A percentile compares a stretch with the other conserved stretches of the same genome.
Evolutionary conservation across 2,113 vertebrate species (phyloP).

Genomic region (Ailurus styani): DNA sequence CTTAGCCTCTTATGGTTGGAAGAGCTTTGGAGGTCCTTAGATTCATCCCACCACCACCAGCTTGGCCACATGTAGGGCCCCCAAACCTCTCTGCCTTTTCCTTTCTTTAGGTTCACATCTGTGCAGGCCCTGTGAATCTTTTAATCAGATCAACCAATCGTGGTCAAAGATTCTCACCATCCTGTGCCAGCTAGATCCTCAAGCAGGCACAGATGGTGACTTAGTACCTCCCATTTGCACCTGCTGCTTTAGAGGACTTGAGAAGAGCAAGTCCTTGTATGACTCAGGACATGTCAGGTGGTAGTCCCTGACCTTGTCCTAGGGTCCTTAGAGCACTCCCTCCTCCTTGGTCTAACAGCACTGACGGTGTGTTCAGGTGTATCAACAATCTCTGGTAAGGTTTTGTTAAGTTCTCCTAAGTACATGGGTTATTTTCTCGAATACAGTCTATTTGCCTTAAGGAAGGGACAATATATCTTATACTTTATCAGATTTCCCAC

Average conservation of each 20-base stretch:
- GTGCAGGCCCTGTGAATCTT: not conserved
- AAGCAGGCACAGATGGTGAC: not conserved
- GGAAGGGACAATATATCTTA: not conserved
- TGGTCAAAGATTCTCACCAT: not conserved
- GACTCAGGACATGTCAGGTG: not conserved
- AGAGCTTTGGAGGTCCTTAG: not conserved
- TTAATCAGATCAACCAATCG: not conserved
- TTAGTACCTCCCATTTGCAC: not conserved
- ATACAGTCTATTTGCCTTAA: not conserved
- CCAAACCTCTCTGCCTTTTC: no score
- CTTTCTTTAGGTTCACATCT: not conserved
- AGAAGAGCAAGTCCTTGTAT: not conserved
- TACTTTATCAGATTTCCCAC: fast-evolving
- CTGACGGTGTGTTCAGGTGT: not conserved
- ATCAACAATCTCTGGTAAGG: not conserved
- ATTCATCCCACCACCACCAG: not conserved
- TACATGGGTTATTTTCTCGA: not conserved
- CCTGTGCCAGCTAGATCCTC: not conserved
- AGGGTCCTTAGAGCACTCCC: not conserved
- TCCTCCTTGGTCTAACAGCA: not conserved
- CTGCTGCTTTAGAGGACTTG: not conserved
- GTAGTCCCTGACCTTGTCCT: not conserved
- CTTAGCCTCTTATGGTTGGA: not conserved
- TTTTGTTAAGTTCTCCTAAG: not conserved
- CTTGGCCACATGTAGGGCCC: not conserved